Percentiles rank a stretch among this genome's conserved stretches.
Evolutionary conservation across 1,140 invertebrate genomes (phyloP).

Genomic region (Melitaea cinxia): DNA sequence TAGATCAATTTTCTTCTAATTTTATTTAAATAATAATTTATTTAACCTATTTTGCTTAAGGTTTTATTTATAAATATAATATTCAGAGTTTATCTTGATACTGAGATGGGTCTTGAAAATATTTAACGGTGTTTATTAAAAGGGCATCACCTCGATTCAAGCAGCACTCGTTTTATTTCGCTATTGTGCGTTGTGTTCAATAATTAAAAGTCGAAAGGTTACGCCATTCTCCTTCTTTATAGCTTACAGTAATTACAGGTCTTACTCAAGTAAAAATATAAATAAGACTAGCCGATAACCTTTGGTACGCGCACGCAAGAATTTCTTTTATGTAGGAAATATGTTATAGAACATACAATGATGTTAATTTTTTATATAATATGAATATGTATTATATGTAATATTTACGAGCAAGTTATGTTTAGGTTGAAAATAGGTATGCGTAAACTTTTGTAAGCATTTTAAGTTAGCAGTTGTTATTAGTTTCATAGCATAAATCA

Average conservation of each 20-base stretch:
- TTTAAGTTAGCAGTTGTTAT: too few species aligned
- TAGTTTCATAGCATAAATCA: too few species aligned
- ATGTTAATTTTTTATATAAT: too few species aligned
- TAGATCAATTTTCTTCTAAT: too few species aligned
- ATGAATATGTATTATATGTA: too few species aligned
- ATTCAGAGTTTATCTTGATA: conserved; percentile 19
- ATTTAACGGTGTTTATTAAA: conserved; percentile 67
- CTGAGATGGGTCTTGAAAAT: conserved; percentile 44
- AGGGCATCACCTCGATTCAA: conserved; percentile 49
- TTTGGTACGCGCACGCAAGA: not conserved
- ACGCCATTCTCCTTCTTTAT: conserved; percentile 50
- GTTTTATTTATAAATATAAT: not conserved
- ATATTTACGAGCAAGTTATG: too few species aligned
- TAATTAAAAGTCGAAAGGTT: conserved; percentile 71
- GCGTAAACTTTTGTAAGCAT: too few species aligned
- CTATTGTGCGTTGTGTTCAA: conserved; percentile 56
- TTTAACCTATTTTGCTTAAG: not conserved
- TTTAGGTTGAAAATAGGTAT: too few species aligned
- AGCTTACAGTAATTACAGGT: conserved; percentile 40
- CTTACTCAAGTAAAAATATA: conserved; percentile 13
- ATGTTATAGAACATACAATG: not conserved
- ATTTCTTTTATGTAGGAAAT: not conserved
- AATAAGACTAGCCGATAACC: conserved; percentile 2
- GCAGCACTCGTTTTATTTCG: conserved; percentile 41
- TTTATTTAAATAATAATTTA: too few species aligned